A percentile compares a stretch with the other conserved stretches of the same genome.
Conservation (phyloP, 2,888 invertebrate genomes). For the Dryococelus australis region DNA sequence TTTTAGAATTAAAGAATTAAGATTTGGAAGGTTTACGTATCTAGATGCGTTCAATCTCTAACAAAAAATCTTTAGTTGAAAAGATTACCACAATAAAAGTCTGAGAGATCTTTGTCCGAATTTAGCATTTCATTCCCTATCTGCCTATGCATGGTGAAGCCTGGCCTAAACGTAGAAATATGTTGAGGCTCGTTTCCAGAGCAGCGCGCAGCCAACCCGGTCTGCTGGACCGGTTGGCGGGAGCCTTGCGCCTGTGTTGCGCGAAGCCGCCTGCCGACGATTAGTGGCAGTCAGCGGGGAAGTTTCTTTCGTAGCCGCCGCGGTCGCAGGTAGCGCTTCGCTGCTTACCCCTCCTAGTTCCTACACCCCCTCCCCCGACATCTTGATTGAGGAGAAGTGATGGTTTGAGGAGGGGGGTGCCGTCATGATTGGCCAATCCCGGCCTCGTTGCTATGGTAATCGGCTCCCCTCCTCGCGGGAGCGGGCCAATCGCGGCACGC, state of each 20-base stretch:
- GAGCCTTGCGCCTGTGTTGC: background rate
- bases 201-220: too few species aligned
- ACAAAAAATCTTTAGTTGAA: too few species aligned
- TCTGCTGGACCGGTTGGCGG: too few species aligned
- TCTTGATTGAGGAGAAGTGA: background rate
- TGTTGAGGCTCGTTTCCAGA: too few species aligned
- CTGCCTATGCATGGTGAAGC: too few species aligned
- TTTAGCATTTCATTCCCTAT: too few species aligned
- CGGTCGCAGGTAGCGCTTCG: background rate
- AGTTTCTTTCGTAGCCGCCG: background rate
- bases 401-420: background rate
- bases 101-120: too few species aligned
- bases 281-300: background rate
- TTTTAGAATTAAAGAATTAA: too few species aligned
- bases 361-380: background rate
- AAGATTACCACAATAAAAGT: too few species aligned
- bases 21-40: too few species aligned
- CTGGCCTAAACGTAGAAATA: too few species aligned
- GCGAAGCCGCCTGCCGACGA: background rate
- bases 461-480: slow-evolving; percentile 21
- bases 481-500: slow-evolving; percentile 24
- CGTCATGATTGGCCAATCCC: slow-evolving; percentile 33
- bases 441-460: slow-evolving; percentile 34
- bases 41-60: too few species aligned
- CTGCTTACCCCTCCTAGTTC: background rate